These are phyloP conservation scores for Brachyhypopomus gauderio DNA, from an alignment of 2,113 vertebrate genomes.

Conservation along the genomic window DNA sequence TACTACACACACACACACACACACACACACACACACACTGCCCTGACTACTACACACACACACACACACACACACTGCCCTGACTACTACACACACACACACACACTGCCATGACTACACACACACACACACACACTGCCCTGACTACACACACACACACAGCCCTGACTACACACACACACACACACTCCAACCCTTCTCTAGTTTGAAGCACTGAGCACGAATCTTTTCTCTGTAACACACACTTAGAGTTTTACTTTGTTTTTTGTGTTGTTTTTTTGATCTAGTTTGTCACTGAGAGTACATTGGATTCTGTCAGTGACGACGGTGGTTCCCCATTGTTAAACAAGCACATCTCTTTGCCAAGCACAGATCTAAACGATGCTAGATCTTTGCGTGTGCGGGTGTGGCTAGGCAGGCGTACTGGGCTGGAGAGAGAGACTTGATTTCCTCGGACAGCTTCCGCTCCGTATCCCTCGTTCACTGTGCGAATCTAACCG, in stretches of 20 bases:
- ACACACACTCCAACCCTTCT: too few species aligned
- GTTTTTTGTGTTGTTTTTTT: too few species aligned
- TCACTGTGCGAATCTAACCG: slow-evolving; percentile 30
- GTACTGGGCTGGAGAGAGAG: slow-evolving; percentile 2
- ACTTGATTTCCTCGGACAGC: slow-evolving; percentile 29
- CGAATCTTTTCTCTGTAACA: too few species aligned
- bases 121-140: too few species aligned
- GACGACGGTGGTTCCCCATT: background rate
- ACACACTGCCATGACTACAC: too few species aligned
- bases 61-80: too few species aligned
- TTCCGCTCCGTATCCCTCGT: slow-evolving; percentile 29
- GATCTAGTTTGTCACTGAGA: background rate
- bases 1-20: background rate
- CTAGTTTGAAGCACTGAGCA: too few species aligned
- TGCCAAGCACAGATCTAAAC: slow-evolving; percentile 14
- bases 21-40: background rate
- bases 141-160: too few species aligned
- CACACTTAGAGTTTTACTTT: too few species aligned
- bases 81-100: too few species aligned
- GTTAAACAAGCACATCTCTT: background rate
- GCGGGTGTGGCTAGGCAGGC: background rate
- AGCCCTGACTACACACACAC: too few species aligned
- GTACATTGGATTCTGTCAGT: background rate
- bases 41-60: too few species aligned
- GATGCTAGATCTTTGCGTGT: slow-evolving; percentile 2